Conservation (phyloP, 2,888 invertebrate species). For the Agonopterix arenella region DNA sequence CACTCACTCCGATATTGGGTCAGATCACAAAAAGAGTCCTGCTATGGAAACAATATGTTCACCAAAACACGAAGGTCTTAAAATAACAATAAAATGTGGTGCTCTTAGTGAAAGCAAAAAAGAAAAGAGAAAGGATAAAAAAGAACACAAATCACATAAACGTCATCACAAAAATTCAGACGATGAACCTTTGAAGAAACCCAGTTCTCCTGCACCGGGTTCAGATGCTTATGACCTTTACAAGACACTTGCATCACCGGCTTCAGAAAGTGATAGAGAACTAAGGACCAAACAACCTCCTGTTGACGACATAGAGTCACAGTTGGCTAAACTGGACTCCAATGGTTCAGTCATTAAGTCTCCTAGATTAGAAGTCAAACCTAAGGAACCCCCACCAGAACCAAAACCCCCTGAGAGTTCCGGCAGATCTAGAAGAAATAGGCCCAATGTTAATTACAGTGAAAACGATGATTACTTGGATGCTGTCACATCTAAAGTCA, state of each 20-base stretch:
- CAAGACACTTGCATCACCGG: constrained; percentile 70
- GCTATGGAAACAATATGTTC: constrained; percentile 65
- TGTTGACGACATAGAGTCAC: constrained; percentile 55
- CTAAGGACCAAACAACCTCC: constrained; percentile 29
- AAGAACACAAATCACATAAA: constrained; percentile 73
- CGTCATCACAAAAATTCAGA: constrained; percentile 63
- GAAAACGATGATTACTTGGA: constrained; percentile 75
- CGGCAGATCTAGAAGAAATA: constrained; percentile 65
- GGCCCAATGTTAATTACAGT: constrained; percentile 73
- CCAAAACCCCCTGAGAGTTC: constrained; percentile 59
- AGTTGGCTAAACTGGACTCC: constrained; percentile 55
- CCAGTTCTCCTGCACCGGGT: constrained; percentile 69
- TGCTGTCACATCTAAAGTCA: constrained; percentile 57
- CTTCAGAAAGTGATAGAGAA: constrained; percentile 42
- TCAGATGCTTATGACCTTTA: constrained; percentile 71
- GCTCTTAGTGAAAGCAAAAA: constrained; percentile 58
- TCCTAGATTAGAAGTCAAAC: constrained; percentile 44
- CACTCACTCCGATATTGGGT: constrained; percentile 58
- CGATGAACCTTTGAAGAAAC: constrained; percentile 51
- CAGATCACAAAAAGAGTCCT: constrained; percentile 61
- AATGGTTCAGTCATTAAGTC: constrained; percentile 33
- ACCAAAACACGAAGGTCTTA: constrained; percentile 70
- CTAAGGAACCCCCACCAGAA: constrained; percentile 55
- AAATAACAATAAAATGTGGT: constrained; percentile 71
- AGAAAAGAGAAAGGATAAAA: constrained; percentile 68